Base-by-base conservation (phyloP, 1,140 invertebrate species). In the Monochamus saltuarius region DNA sequence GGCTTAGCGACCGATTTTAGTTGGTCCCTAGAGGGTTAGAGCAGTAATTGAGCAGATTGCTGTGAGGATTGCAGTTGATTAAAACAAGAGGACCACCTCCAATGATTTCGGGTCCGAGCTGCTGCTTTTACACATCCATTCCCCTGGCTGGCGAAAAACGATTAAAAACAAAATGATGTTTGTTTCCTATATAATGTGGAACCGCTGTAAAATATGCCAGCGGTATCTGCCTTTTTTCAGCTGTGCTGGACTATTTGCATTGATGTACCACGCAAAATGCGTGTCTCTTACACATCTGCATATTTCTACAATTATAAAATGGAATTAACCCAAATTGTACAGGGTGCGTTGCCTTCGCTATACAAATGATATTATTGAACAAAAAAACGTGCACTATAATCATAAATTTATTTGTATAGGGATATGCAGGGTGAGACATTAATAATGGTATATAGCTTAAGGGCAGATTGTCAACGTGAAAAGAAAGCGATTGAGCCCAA, bases 41-140 rank as follows among this genome's bases (percentile, higher is more conserved):
- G 40, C 36, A 66, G 64, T 66, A 66, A 66, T 66, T 66, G 64
- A 63, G 61, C 57, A 66, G 64, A 66, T 66, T 66, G 64, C 61
- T 63, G 56, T 50, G 64, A 66, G 64, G 60, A 62, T 63, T 66
- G 57, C 61, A 62, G 50, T 66, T 66, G 61, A 66, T 66, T 66
- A 66, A 66, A 66, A 66, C 64, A 66, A 66, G 61, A 63, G 61
- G 50, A 59, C 61, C 56, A 63, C 42, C 50, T 42, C 50, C 22
- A 61, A 54, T 51, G 29, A 37, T 51, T 51, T 35, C 29, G 49
- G 22, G 22, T 29, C 22, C 22, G 22, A 29, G 49, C 29, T 11
- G 11, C 10, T 19, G 52, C 52, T 39, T 16, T 34, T 40, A 19
- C 4, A 16, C 37, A 52, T 36, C 10, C 29, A 52, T 52, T 42